phyloP scores from a whole-genome alignment of 1,140 invertebrate genomes.

The Lucilia sericata region DNA sequence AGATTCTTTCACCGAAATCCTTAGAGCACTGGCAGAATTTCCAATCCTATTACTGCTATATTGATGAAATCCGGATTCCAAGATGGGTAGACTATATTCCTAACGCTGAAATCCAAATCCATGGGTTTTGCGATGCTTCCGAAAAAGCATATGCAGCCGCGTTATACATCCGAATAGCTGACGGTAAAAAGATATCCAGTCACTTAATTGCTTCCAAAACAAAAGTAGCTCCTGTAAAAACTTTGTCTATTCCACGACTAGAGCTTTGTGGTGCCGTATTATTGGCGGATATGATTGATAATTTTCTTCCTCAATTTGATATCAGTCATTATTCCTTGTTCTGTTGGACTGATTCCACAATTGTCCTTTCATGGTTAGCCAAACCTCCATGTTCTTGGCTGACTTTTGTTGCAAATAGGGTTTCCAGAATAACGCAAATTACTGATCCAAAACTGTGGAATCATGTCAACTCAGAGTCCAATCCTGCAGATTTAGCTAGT shows the following conservation, averaged over 20 bases:
- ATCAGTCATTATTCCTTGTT: conserved; percentile 51
- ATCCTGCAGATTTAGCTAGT: conserved; percentile 55
- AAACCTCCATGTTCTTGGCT: conserved; percentile 52
- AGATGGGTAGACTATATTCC: no score
- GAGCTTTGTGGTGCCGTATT: conserved; percentile 50
- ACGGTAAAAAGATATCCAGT: no score
- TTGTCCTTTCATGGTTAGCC: conserved; percentile 55
- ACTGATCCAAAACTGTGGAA: conserved; percentile 54
- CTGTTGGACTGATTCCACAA: neutral
- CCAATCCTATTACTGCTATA: no score
- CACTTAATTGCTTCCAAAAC: conserved; percentile 50
- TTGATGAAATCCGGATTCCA: no score
- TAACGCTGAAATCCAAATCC: no score
- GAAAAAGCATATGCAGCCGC: no score
- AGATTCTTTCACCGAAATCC: no score
- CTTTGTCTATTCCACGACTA: conserved; percentile 53
- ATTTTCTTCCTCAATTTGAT: neutral
- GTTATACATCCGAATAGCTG: no score
- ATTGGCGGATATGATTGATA: conserved; percentile 44
- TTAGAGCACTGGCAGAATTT: no score
- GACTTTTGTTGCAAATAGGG: conserved; percentile 63
- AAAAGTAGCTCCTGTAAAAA: conserved; percentile 56
- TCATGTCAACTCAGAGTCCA: conserved; percentile 58
- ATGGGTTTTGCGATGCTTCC: no score
- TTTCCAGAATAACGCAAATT: conserved; percentile 59